A percentile compares a stretch with the other conserved stretches of the same genome.
Evolutionary conservation across 2,797 vertebrate species (phyloP).

Genomic region (Falco columbarius): DNA sequence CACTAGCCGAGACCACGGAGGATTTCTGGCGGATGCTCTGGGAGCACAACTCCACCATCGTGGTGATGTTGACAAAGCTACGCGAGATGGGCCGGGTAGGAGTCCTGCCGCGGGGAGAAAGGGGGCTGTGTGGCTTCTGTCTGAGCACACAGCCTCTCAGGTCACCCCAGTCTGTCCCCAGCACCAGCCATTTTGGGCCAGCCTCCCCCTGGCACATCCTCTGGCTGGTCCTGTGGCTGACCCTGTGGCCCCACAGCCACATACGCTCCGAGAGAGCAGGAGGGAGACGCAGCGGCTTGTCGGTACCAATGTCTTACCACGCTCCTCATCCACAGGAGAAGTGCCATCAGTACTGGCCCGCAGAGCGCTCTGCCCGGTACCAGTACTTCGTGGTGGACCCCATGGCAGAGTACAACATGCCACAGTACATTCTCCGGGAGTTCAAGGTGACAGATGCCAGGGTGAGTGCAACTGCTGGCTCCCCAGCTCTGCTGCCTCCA

Average conservation of each 20-base stretch:
- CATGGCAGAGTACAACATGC: conserved; percentile 99
- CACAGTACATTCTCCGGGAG: conserved; percentile 96
- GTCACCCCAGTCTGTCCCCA: not conserved
- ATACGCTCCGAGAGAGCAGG: not conserved
- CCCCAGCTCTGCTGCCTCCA: not conserved
- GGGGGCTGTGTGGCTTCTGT: not conserved
- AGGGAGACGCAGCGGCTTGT: not conserved
- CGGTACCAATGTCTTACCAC: not conserved
- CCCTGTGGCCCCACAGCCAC: not conserved
- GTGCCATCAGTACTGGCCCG: conserved; percentile 98
- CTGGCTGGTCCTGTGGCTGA: not conserved
- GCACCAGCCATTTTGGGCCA: not conserved
- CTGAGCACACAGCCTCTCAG: not conserved
- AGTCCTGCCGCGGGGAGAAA: not conserved
- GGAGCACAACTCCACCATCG: conserved; percentile 98
- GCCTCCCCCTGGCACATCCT: not conserved
- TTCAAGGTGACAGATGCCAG: conserved; percentile 97
- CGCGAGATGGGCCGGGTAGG: conserved; percentile 95
- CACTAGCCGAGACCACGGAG: conserved; percentile 93
- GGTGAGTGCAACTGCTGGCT: conserved; percentile 77
- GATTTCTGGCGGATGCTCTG: conserved; percentile 99
- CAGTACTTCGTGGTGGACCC: conserved; percentile 98
- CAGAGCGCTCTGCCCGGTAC: conserved; percentile 94
- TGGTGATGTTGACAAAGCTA: conserved; percentile 97
- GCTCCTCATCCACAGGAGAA: conserved; percentile 84